Evolutionary conservation across 2,113 vertebrate species (phyloP).

Genomic region (Cettia cetti): DNA sequence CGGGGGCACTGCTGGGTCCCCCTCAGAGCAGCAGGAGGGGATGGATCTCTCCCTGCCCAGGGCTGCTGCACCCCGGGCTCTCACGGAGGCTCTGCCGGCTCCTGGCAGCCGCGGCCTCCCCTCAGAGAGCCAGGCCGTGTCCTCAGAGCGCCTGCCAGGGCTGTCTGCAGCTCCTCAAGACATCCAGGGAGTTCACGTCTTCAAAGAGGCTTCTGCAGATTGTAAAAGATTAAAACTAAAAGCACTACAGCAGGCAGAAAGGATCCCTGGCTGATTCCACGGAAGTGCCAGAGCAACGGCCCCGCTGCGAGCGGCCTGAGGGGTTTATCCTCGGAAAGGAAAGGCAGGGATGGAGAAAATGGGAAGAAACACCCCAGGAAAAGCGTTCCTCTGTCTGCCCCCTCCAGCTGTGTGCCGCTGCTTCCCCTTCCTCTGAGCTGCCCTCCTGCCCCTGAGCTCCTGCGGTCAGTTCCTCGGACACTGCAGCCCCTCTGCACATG

Average conservation of each 20-base stretch:
- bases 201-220: neutral
- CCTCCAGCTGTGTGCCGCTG: accelerated
- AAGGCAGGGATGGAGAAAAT: neutral
- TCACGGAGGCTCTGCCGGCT: neutral
- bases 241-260: neutral
- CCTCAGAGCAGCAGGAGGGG: too few relatives aligned
- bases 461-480: accelerated
- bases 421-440: accelerated
- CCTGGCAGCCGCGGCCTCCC: accelerated
- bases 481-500: accelerated
- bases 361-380: neutral
- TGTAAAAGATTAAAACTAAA: neutral
- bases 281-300: accelerated
- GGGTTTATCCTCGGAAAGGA: accelerated
- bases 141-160: neutral
- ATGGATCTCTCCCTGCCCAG: neutral
- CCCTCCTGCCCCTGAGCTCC: neutral
- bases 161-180: accelerated
- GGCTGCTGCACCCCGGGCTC: neutral
- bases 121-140: neutral
- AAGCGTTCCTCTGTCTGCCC: accelerated
- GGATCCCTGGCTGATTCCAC: neutral
- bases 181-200: neutral
- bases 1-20: too few relatives aligned
- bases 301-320: accelerated